phyloP scores from a whole-genome alignment of 2,113 vertebrate species.

The Pelobates fuscus region DNA sequence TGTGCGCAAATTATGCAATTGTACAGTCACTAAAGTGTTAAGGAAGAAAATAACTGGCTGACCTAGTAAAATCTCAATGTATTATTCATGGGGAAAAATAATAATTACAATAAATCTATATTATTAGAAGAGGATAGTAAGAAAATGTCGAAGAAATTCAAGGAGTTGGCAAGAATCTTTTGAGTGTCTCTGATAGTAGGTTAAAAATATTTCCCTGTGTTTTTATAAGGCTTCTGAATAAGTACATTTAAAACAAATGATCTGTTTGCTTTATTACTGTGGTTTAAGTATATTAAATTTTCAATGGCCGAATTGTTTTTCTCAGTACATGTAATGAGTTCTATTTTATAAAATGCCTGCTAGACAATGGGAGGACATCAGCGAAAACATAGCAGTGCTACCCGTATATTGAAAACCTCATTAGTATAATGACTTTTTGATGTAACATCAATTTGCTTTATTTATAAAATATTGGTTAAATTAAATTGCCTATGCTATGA shows the following conservation, averaged over 20 bases:
- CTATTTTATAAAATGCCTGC: conserved; percentile 18
- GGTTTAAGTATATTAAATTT: conserved; percentile 14
- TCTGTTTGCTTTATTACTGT: neutral
- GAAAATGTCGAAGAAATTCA: too few relatives aligned
- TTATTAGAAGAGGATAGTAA: too few relatives aligned
- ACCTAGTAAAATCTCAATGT: too few relatives aligned
- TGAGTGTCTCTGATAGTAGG: too few relatives aligned
- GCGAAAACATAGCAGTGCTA: conserved; percentile 23
- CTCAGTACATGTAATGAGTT: conserved; percentile 26
- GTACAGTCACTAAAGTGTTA: too few relatives aligned
- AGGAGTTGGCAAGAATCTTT: too few relatives aligned
- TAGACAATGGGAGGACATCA: conserved; percentile 42
- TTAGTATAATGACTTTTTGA: conserved; percentile 46
- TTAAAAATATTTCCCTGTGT: neutral
- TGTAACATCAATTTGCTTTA: conserved; percentile 42
- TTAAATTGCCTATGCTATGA: conserved; percentile 33
- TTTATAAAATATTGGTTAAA: conserved; percentile 45
- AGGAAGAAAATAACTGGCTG: too few relatives aligned
- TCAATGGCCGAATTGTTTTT: conserved; percentile 23
- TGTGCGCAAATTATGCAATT: too few relatives aligned
- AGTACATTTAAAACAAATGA: neutral
- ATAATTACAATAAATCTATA: too few relatives aligned
- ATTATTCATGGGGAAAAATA: too few relatives aligned
- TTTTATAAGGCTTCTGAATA: neutral
- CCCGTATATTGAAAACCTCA: conserved; percentile 40